Evolutionary conservation across 2,113 vertebrate genomes (phyloP).

Genomic region (Rhipidura dahli): DNA sequence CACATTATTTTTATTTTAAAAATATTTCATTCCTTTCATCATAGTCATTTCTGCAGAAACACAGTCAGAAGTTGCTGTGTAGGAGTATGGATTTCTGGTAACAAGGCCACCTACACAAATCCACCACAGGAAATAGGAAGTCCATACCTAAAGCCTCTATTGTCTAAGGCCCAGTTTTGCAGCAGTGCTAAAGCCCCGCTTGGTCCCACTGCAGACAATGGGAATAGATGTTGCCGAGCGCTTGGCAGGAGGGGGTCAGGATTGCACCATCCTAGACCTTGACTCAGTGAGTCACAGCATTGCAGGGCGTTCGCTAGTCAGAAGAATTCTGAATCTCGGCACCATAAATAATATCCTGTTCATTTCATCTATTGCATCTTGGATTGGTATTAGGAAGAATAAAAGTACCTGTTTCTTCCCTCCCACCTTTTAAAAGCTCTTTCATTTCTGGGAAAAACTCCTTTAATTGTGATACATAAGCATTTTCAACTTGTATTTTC

Average conservation of each 20-base stretch:
- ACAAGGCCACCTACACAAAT: conserved; percentile 69
- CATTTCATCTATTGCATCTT: background rate
- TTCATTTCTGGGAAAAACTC: background rate
- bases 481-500: background rate
- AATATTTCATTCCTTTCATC: conserved; percentile 52
- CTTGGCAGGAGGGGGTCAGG: background rate
- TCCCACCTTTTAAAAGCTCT: background rate
- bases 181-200: background rate
- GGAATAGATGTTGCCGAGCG: background rate
- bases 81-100: conserved; percentile 71
- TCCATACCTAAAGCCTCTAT: conserved; percentile 38
- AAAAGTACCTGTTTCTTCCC: background rate
- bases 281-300: background rate
- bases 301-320: background rate
- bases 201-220: background rate
- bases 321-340: background rate
- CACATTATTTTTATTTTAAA: conserved; percentile 35
- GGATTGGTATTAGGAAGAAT: background rate
- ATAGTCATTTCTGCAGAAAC: conserved; percentile 76
- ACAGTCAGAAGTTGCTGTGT: conserved; percentile 74
- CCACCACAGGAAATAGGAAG: conserved; percentile 63
- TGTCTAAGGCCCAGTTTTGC: conserved; percentile 31
- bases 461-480: background rate
- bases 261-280: background rate
- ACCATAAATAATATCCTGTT: background rate